Evolutionary conservation across 2,888 invertebrate species (phyloP).

Genomic region (Campoletis raptor): DNA sequence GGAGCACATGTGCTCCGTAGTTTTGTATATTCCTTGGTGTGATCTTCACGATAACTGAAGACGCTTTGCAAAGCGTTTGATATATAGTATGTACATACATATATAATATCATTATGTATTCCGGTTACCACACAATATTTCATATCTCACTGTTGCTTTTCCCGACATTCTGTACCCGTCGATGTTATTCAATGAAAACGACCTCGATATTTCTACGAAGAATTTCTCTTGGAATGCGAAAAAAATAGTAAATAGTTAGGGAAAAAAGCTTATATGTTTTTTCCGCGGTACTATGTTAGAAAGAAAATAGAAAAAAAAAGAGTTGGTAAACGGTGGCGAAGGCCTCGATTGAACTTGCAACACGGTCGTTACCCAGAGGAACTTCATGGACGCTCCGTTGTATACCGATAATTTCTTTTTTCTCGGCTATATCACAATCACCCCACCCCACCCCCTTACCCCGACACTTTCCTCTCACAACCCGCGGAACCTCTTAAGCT

Average conservation of each 20-base stretch:
- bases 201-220: neutral
- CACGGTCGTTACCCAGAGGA: neutral
- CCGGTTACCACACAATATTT: neutral
- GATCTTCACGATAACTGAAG: neutral
- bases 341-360: slow-evolving; percentile 35
- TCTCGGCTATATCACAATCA: slow-evolving; percentile 3
- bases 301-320: neutral
- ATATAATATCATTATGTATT: neutral
- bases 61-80: neutral
- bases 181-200: neutral
- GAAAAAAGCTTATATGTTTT: neutral
- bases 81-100: neutral
- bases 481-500: slow-evolving; percentile 7
- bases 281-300: neutral
- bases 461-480: neutral
- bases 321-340: slow-evolving; percentile 17
- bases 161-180: neutral
- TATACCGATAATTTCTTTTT: slow-evolving; percentile 30
- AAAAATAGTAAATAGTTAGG: neutral
- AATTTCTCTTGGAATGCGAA: neutral
- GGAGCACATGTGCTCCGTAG: too few species aligned
- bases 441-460: neutral
- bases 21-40: too few species aligned
- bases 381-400: slow-evolving; percentile 1
- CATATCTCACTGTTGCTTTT: neutral